Evolutionary conservation across 2,888 invertebrate species (phyloP).

Genomic region (Saturnia japonica): DNA sequence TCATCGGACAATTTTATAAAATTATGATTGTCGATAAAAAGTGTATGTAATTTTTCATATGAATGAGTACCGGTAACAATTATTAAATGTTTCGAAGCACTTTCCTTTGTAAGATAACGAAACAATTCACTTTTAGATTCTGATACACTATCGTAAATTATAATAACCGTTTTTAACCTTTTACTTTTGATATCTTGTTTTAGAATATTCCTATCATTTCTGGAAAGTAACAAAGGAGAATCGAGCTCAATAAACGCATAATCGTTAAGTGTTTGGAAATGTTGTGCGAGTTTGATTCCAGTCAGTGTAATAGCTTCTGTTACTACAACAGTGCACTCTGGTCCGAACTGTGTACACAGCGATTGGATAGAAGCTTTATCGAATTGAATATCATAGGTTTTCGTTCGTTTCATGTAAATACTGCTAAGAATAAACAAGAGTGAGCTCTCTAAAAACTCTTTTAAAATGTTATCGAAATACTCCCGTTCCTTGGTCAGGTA

Average conservation of each 20-base stretch:
- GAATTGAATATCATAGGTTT: constrained; percentile 2
- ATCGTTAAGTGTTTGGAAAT: neutral
- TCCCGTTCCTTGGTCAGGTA: neutral
- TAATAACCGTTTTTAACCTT: neutral
- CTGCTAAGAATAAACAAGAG: neutral
- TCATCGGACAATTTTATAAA: neutral
- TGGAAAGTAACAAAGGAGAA: neutral
- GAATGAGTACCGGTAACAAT: neutral
- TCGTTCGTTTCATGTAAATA: neutral
- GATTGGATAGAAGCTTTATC: neutral
- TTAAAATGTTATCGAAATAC: neutral
- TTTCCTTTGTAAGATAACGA: neutral
- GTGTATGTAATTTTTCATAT: neutral
- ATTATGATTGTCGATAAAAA: neutral
- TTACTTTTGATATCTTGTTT: neutral
- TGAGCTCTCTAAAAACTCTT: neutral
- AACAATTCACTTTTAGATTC: neutral
- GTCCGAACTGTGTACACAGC: neutral
- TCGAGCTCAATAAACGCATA: constrained; percentile 9
- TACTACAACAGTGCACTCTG: neutral
- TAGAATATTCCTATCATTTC: neutral
- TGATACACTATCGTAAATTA: neutral
- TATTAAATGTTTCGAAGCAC: neutral
- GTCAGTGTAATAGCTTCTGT: constrained; percentile 5
- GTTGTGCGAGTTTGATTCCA: constrained; percentile 5